phyloP scores from a whole-genome alignment of 2,888 invertebrate genomes.

The Philaethria dido region DNA sequence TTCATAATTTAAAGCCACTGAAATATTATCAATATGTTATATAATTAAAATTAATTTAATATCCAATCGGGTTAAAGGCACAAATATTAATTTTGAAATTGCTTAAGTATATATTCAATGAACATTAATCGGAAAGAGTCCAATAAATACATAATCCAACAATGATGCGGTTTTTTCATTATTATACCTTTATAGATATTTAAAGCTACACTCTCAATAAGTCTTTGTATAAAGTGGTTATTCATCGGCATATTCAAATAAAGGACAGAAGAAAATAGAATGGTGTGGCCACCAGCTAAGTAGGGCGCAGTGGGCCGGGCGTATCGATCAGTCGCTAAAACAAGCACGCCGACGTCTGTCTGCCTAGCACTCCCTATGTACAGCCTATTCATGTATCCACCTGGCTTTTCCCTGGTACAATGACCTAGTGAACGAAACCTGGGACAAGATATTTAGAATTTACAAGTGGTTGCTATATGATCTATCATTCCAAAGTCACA shows the following conservation, averaged over 20 bases:
- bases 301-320: slow-evolving; percentile 71
- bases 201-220: slow-evolving; percentile 33
- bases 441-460: slow-evolving; percentile 3
- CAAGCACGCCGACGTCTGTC: slow-evolving; percentile 68
- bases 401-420: slow-evolving; percentile 67
- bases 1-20: neutral
- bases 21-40: neutral
- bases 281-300: slow-evolving; percentile 68
- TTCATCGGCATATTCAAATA: slow-evolving; percentile 59
- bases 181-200: slow-evolving; percentile 28
- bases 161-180: slow-evolving; percentile 5
- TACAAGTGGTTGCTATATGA: neutral
- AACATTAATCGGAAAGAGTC: neutral
- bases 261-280: slow-evolving; percentile 65
- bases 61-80: neutral
- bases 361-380: slow-evolving; percentile 64
- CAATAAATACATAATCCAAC: slow-evolving; percentile 12
- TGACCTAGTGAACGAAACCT: slow-evolving; percentile 66
- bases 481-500: neutral
- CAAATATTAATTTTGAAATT: neutral
- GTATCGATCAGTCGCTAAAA: slow-evolving; percentile 80
- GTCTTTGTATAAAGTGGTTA: slow-evolving; percentile 24
- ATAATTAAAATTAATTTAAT: neutral
- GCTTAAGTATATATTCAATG: neutral
- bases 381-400: slow-evolving; percentile 66